A percentile compares a stretch with the other conserved stretches of the same genome.
phyloP scores from a whole-genome alignment of 1,140 invertebrate species.

The Danaus melanippus region DNA sequence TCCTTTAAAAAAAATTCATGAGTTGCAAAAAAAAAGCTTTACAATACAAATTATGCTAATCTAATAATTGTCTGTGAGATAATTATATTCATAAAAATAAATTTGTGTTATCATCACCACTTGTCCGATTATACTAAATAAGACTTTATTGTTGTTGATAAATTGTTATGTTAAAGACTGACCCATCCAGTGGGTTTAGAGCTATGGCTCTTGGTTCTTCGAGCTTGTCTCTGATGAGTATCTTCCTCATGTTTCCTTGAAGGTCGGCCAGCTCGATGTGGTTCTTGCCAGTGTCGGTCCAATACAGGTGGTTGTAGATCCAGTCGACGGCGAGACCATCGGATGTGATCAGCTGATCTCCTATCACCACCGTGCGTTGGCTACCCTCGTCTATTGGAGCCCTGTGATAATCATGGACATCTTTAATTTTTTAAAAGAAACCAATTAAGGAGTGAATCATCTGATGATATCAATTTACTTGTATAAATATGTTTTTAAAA shows the following conservation, averaged over 20 bases:
- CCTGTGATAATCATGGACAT: constrained; percentile 61
- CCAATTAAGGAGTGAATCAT: too few species aligned
- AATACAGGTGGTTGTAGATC: constrained; percentile 97
- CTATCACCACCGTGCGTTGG: constrained; percentile 85
- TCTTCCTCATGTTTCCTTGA: constrained; percentile 90
- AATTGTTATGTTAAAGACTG: constrained; percentile 34
- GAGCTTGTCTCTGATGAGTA: constrained; percentile 85
- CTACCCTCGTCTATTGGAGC: constrained; percentile 93
- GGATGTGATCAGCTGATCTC: constrained; percentile 87
- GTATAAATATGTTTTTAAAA: too few species aligned
- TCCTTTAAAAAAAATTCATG: too few species aligned
- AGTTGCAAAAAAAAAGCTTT: too few species aligned
- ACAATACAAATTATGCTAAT: too few species aligned
- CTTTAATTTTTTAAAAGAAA: not conserved
- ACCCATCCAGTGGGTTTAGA: constrained; percentile 95
- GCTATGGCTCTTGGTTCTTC: constrained; percentile 97
- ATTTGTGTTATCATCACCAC: too few species aligned
- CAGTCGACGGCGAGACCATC: constrained; percentile 97
- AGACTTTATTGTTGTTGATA: too few species aligned
- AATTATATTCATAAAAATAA: too few species aligned
- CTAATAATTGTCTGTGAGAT: too few species aligned
- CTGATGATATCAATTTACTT: too few species aligned
- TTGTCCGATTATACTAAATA: too few species aligned
- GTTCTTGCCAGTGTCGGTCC: constrained; percentile 94
- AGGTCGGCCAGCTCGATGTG: constrained; percentile 92